Conservation (phyloP, 2,797 vertebrate genomes). For the Sparus aurata region DNA sequence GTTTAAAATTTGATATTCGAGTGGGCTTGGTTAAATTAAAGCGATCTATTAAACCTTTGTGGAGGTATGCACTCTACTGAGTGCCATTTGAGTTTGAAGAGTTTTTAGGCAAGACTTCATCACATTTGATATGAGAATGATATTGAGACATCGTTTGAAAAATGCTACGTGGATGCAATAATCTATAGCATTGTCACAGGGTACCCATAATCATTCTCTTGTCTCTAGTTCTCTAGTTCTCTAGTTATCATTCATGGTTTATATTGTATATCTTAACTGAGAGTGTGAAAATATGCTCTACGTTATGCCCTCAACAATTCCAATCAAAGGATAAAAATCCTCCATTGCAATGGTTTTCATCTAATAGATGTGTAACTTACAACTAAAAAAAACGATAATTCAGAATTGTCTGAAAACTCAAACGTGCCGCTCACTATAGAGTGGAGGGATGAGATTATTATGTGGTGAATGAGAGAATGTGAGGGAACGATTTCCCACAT, state of each 20-base stretch:
- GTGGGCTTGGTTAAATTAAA: too few species aligned
- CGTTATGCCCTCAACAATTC: neutral
- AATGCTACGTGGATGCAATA: neutral
- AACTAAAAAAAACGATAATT: neutral
- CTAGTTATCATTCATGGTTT: too few species aligned
- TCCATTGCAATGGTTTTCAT: neutral
- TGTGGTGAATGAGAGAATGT: neutral
- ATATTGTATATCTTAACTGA: neutral
- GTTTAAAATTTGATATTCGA: too few species aligned
- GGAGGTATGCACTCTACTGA: too few species aligned
- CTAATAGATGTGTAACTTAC: neutral
- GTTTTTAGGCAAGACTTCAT: too few species aligned
- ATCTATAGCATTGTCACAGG: neutral
- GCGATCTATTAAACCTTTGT: too few species aligned
- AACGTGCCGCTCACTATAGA: neutral
- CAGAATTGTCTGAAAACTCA: neutral
- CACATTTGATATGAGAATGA: too few species aligned
- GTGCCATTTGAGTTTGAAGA: too few species aligned
- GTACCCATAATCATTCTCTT: neutral
- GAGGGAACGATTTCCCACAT: slow-evolving; percentile 3
- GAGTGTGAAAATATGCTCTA: neutral
- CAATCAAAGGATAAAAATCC: neutral
- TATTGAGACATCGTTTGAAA: too few species aligned
- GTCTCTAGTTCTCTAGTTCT: too few species aligned
- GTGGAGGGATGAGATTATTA: neutral